A percentile compares a stretch with the other conserved stretches of the same genome.
These are phyloP conservation scores for Chironomus riparius DNA, from an alignment of 2,888 invertebrate species.

Conservation along the genomic window DNA sequence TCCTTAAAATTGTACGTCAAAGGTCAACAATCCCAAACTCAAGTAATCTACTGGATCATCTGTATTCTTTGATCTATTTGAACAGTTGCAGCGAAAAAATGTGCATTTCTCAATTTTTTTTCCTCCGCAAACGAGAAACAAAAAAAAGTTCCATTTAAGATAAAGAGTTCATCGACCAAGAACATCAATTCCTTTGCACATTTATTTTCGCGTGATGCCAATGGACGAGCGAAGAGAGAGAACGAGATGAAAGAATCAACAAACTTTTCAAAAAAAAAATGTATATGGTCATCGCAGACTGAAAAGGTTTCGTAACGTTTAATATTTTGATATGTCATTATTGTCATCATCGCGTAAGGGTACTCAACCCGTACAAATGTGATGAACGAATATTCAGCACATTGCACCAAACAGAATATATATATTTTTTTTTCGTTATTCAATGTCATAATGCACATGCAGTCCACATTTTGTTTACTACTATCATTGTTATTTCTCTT, in stretches of 20 bases:
- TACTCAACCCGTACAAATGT: slow-evolving; percentile 1
- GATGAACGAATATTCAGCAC: background rate
- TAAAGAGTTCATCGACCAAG: background rate
- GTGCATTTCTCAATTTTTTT: background rate
- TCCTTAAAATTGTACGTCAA: no score
- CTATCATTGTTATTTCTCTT: background rate
- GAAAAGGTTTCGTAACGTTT: background rate
- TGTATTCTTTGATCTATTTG: no score
- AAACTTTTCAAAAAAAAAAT: background rate
- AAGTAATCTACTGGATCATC: no score
- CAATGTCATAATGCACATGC: slow-evolving; percentile 25
- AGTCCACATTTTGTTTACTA: background rate
- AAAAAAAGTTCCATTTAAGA: background rate
- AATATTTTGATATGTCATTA: background rate
- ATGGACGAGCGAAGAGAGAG: background rate
- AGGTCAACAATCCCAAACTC: no score
- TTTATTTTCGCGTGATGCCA: background rate
- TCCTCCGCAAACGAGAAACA: background rate
- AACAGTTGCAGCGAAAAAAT: no score
- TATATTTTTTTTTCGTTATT: background rate
- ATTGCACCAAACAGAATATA: background rate
- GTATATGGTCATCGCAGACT: background rate
- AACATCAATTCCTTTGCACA: background rate
- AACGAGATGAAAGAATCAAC: background rate
- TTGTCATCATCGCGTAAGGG: background rate